Percentiles rank a stretch among this genome's conserved stretches.
phyloP scores from a whole-genome alignment of 37 sponge, comb jelly and placozoan species.

The Haliclona indistincta region DNA sequence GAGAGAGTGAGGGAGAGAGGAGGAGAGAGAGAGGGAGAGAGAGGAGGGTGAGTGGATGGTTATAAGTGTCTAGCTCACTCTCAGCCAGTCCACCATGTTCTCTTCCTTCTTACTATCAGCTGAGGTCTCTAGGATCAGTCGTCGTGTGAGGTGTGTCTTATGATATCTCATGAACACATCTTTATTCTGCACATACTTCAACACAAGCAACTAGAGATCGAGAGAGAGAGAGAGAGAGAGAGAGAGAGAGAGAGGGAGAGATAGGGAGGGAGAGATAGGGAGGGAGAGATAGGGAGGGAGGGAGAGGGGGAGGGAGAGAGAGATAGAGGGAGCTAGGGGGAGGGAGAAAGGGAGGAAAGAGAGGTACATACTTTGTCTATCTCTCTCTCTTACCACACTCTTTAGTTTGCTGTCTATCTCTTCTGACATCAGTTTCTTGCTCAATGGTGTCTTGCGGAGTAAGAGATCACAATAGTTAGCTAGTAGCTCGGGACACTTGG shows the following conservation, averaged over 20 bases:
- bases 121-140: conserved; percentile 88
- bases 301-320: conserved; percentile 14
- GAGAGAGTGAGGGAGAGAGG: too few relatives aligned
- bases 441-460: conserved; percentile 82
- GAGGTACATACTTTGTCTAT: background rate
- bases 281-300: background rate
- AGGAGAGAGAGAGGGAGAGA: too few relatives aligned
- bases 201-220: conserved; percentile 83
- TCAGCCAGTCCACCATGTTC: conserved; percentile 95
- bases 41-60: too few relatives aligned
- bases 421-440: conserved; percentile 88
- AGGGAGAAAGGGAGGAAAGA: conserved; percentile 4
- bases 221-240: too few relatives aligned
- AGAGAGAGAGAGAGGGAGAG: too few relatives aligned
- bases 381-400: conserved; percentile 68
- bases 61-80: too few relatives aligned
- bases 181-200: conserved; percentile 98
- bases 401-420: conserved; percentile 82
- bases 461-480: conserved; percentile 94
- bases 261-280: too few relatives aligned
- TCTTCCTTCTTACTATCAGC: conserved; percentile 95
- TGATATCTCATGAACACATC: conserved; percentile 96
- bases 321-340: too few relatives aligned
- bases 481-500: conserved; percentile 92
- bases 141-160: conserved; percentile 86